phyloP scores from a whole-genome alignment of 2,888 invertebrate genomes.

The Prenolepis imparis region DNA sequence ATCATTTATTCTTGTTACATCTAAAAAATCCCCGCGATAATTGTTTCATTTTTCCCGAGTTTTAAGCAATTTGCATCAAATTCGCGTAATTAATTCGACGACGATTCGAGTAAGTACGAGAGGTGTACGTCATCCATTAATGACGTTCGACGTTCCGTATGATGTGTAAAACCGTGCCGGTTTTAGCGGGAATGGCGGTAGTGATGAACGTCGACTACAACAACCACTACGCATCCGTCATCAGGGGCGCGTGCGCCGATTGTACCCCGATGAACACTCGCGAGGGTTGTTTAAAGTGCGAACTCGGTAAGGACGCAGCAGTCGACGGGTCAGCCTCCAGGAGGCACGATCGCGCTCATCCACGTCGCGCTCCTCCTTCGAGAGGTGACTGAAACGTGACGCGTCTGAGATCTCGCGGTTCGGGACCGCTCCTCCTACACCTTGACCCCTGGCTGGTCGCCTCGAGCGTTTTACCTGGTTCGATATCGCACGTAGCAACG shows the following conservation, averaged over 20 bases:
- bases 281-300: slow-evolving; percentile 77
- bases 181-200: slow-evolving; percentile 14
- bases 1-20: neutral
- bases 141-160: slow-evolving; percentile 27
- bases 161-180: slow-evolving; percentile 21
- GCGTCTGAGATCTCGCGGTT: slow-evolving; percentile 22
- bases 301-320: slow-evolving; percentile 69
- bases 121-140: slow-evolving; percentile 60
- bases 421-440: slow-evolving; percentile 8
- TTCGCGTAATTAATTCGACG: slow-evolving; percentile 13
- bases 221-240: slow-evolving; percentile 51
- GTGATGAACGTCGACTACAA: slow-evolving; percentile 3
- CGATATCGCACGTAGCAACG: slow-evolving; percentile 28
- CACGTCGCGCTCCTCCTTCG: neutral
- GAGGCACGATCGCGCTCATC: slow-evolving; percentile 34
- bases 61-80: neutral
- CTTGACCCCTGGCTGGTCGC: slow-evolving; percentile 30
- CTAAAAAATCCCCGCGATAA: neutral
- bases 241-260: slow-evolving; percentile 57
- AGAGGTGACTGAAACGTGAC: slow-evolving; percentile 23
- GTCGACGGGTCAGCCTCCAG: slow-evolving; percentile 70
- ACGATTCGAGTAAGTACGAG: slow-evolving; percentile 13
- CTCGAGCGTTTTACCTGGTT: slow-evolving; percentile 39
- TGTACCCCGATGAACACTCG: slow-evolving; percentile 56
- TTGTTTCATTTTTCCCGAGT: neutral